These are phyloP conservation scores for Hepsetus odoe DNA, from an alignment of 2,113 vertebrate genomes.

Conservation along the genomic window DNA sequence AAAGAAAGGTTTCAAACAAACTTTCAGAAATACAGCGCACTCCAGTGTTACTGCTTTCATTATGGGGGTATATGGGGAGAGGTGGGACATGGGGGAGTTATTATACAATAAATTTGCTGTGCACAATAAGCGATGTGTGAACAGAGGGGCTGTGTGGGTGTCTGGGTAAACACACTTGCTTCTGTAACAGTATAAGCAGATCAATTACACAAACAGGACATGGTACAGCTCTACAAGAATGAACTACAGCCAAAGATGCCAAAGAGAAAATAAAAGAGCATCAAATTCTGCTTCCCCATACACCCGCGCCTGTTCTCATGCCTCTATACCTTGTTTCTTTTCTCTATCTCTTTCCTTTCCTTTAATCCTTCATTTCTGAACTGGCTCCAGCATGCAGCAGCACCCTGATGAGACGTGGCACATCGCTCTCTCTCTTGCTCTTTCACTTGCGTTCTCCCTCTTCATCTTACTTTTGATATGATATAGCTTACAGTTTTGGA, in stretches of 20 bases:
- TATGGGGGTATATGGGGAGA: too few species aligned
- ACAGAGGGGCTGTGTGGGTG: not conserved
- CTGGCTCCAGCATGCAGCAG: constrained; percentile 1
- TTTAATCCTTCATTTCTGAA: not conserved
- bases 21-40: too few species aligned
- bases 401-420: not conserved
- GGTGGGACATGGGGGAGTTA: too few species aligned
- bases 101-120: constrained; percentile 3
- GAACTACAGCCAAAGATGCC: not conserved
- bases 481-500: too few species aligned
- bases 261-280: not conserved
- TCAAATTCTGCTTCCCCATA: not conserved
- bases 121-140: not conserved
- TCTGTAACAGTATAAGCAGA: constrained; percentile 3
- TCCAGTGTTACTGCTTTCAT: too few species aligned
- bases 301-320: not conserved
- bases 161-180: not conserved
- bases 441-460: not conserved
- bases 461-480: not conserved
- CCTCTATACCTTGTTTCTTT: not conserved
- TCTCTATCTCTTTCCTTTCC: not conserved
- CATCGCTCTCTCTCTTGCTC: not conserved
- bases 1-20: too few species aligned
- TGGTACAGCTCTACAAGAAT: not conserved
- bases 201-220: constrained; percentile 6